Evolutionary conservation across 2,113 vertebrate genomes (phyloP).

Genomic region (Labeo rohita): DNA sequence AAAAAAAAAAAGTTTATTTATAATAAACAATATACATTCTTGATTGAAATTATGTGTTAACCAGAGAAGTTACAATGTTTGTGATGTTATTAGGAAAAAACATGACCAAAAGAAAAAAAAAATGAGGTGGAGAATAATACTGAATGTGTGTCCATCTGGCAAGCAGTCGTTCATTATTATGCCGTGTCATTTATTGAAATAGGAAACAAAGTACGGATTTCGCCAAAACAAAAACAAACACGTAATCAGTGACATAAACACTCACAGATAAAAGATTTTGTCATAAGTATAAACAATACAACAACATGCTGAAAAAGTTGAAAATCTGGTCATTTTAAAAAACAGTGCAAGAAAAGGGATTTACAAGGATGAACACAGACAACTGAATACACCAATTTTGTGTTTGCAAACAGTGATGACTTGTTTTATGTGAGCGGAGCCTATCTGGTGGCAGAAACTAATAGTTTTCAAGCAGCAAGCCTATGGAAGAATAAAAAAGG

Average conservation of each 20-base stretch:
- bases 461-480: too few relatives aligned
- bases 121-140: background rate
- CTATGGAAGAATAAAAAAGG: too few relatives aligned
- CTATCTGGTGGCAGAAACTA: too few relatives aligned
- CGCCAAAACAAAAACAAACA: background rate
- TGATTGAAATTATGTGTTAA: background rate
- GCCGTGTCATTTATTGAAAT: background rate
- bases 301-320: background rate
- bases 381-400: too few relatives aligned
- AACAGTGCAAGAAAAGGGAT: too few relatives aligned
- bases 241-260: background rate
- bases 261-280: background rate
- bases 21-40: background rate
- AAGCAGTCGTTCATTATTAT: background rate
- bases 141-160: background rate
- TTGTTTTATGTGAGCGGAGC: too few relatives aligned
- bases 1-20: background rate
- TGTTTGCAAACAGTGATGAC: too few relatives aligned
- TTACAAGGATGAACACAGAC: too few relatives aligned
- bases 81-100: background rate
- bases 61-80: background rate
- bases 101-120: background rate
- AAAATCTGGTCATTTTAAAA: background rate
- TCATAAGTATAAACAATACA: background rate
- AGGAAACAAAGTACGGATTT: constrained; percentile 1